A percentile compares a stretch with the other conserved stretches of the same genome.
Evolutionary conservation across 1,140 invertebrate genomes (phyloP).

Genomic region (Lucilia sericata): DNA sequence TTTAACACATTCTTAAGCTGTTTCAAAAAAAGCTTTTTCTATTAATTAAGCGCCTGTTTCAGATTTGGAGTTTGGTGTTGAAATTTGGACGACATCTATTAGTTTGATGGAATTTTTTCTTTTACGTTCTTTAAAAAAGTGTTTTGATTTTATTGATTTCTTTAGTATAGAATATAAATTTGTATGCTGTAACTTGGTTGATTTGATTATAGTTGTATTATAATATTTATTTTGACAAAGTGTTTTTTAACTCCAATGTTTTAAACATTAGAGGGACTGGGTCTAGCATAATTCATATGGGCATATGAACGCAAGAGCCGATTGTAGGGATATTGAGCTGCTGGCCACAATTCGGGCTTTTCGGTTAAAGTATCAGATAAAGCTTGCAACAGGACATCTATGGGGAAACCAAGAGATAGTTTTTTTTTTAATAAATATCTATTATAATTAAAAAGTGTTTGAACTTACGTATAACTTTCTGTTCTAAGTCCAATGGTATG

Average conservation of each 20-base stretch:
- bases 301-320: constrained; percentile 38
- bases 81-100: neutral
- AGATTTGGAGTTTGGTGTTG: neutral
- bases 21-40: neutral
- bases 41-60: neutral
- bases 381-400: constrained; percentile 77
- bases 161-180: neutral
- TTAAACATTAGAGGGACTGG: constrained; percentile 32
- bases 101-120: neutral
- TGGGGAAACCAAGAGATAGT: too few relatives aligned
- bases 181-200: neutral
- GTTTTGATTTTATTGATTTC: neutral
- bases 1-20: neutral
- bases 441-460: neutral
- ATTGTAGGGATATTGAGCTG: constrained; percentile 60
- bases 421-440: too few relatives aligned
- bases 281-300: constrained; percentile 16
- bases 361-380: constrained; percentile 78
- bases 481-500: constrained; percentile 77
- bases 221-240: too few relatives aligned
- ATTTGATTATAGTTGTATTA: neutral
- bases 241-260: neutral
- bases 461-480: constrained; percentile 77
- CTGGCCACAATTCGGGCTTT: constrained; percentile 74
- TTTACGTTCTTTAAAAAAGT: neutral